Evolutionary conservation across 1,140 invertebrate species (phyloP).

Genomic region (Microplitis mediator): DNA sequence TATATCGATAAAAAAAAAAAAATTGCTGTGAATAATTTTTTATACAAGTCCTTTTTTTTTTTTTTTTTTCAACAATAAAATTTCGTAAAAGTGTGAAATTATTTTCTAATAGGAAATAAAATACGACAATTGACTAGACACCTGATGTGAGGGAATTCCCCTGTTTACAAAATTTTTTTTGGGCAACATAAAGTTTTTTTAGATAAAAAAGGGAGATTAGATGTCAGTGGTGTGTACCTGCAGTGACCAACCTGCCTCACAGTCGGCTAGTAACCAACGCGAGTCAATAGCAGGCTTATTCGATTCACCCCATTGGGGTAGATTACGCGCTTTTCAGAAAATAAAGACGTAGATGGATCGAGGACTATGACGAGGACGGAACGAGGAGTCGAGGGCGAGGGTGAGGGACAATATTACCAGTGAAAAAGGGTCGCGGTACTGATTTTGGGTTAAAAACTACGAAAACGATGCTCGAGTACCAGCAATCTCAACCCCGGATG

Average conservation of each 20-base stretch:
- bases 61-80: no score
- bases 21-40: no score
- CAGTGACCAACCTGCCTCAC: slow-evolving; percentile 55
- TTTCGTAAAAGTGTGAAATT: no score
- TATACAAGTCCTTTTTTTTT: no score
- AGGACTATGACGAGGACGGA: no score
- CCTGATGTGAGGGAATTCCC: neutral
- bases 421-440: slow-evolving; percentile 43
- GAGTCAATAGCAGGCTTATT: slow-evolving; percentile 49
- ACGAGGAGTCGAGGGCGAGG: neutral
- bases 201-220: slow-evolving; percentile 1
- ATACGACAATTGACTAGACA: neutral
- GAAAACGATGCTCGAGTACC: slow-evolving; percentile 54
- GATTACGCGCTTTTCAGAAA: slow-evolving; percentile 60
- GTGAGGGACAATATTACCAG: slow-evolving; percentile 19
- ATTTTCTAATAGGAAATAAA: no score
- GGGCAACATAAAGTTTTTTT: neutral
- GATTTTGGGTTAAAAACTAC: slow-evolving; percentile 59
- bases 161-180: neutral
- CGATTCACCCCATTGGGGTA: slow-evolving; percentile 53
- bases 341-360: slow-evolving; percentile 36
- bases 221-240: slow-evolving; percentile 44
- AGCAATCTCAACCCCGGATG: slow-evolving; percentile 52
- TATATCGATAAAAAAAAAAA: no score
- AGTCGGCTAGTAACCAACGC: slow-evolving; percentile 28